Conservation (phyloP, 2,113 vertebrate species). For the Lagopus leucura region DNA sequence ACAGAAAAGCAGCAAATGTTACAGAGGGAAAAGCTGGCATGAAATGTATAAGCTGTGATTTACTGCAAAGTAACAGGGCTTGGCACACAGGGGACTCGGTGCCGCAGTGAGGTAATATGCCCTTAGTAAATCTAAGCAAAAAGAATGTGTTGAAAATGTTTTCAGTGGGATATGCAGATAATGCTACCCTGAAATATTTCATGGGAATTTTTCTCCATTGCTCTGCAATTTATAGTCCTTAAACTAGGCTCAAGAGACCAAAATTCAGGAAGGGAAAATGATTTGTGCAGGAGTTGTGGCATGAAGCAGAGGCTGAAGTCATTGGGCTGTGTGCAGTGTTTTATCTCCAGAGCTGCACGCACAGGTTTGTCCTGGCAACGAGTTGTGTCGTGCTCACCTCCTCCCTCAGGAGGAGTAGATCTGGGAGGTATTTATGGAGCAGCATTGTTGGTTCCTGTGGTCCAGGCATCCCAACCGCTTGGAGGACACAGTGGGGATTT, state of each 20-base stretch:
- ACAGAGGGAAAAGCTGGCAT: not conserved
- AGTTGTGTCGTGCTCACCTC: not conserved
- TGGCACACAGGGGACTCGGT: not conserved
- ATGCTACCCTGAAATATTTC: not conserved
- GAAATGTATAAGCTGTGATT: conserved; percentile 12
- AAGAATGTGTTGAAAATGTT: not conserved
- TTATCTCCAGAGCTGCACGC: not conserved
- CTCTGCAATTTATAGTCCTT: conserved; percentile 26
- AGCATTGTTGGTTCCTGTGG: not conserved
- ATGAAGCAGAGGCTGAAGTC: not conserved
- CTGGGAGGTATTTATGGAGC: not conserved
- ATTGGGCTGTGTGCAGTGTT: not conserved
- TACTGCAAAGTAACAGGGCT: not conserved
- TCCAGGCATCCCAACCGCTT: rapidly evolving
- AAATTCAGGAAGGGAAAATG: conserved; percentile 4
- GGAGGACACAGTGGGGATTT: not conserved
- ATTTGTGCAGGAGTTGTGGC: conserved; percentile 15
- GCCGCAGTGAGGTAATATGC: not conserved
- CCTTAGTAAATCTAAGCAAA: conserved; percentile 34
- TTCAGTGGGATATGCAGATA: conserved; percentile 10
- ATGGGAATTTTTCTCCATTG: not conserved
- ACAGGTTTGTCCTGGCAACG: not conserved
- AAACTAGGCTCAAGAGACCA: conserved; percentile 36
- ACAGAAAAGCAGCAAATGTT: not conserved
- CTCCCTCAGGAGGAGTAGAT: not conserved